Evolutionary conservation across 1,140 invertebrate genomes (phyloP).

Genomic region (Palaemon carinicauda): DNA sequence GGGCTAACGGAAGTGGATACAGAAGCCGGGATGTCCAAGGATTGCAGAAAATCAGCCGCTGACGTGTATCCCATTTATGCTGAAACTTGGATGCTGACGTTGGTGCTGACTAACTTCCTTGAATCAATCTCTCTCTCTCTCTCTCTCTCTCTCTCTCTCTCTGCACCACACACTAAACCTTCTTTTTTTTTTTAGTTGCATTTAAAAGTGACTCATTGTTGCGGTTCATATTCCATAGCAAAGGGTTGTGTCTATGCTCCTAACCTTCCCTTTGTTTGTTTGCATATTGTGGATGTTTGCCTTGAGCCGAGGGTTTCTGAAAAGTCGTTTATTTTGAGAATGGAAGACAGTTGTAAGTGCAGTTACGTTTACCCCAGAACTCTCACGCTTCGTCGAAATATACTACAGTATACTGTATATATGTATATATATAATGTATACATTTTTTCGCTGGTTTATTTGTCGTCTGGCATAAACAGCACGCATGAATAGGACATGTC

Average conservation of each 20-base stretch:
- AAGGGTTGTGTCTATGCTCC: not conserved
- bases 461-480: no score
- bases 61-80: not conserved
- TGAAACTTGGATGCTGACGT: not conserved
- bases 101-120: not conserved
- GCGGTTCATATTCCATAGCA: not conserved
- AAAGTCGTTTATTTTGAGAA: no score
- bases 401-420: no score
- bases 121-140: slow-evolving; percentile 6
- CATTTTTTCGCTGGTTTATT: no score
- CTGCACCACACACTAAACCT: no score
- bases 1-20: not conserved
- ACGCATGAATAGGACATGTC: no score
- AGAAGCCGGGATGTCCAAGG: not conserved
- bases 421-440: no score
- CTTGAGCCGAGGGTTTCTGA: not conserved
- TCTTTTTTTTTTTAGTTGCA: not conserved
- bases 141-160: not conserved
- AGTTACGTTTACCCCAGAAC: no score
- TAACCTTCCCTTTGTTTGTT: no score
- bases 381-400: no score
- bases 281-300: not conserved
- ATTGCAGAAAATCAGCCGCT: not conserved
- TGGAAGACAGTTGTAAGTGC: no score
- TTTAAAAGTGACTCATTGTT: not conserved